A percentile compares a stretch with the other conserved stretches of the same genome.
These are phyloP conservation scores for Uropsilus gracilis DNA, from an alignment of 2,113 vertebrate genomes.

Conservation along the genomic window DNA sequence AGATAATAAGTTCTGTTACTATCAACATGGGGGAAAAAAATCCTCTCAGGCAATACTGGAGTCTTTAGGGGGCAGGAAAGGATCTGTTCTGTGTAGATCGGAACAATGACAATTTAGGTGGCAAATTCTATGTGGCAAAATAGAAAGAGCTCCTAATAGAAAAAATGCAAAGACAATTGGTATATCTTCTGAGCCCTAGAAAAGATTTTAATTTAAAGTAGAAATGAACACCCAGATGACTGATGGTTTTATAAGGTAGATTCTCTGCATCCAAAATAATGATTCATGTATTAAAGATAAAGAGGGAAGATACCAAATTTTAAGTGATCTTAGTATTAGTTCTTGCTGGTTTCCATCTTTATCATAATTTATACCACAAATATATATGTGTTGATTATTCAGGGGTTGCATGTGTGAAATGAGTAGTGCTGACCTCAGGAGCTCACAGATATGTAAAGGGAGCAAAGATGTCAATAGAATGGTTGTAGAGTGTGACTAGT, in stretches of 20 bases:
- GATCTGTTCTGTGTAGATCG: background rate
- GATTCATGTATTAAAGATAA: background rate
- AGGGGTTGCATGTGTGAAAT: background rate
- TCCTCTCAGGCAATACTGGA: background rate
- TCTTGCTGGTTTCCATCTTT: background rate
- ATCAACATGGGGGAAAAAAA: background rate
- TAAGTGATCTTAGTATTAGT: background rate
- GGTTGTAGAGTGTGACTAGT: background rate
- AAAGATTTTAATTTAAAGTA: background rate
- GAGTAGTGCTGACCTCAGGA: background rate
- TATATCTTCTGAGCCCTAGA: background rate
- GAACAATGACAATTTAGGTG: background rate
- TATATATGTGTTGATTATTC: background rate
- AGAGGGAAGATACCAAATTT: background rate
- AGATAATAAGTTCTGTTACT: background rate
- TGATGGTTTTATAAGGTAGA: background rate
- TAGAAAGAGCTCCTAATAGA: background rate
- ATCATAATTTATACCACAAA: background rate
- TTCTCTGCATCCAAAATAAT: background rate
- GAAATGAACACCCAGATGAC: background rate
- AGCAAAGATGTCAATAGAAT: background rate
- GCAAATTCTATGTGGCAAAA: background rate
- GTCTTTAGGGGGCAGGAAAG: background rate
- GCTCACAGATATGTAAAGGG: background rate
- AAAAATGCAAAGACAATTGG: background rate